phyloP scores from a whole-genome alignment of 1,140 invertebrate genomes.

The Tetragonula clypearis region DNA sequence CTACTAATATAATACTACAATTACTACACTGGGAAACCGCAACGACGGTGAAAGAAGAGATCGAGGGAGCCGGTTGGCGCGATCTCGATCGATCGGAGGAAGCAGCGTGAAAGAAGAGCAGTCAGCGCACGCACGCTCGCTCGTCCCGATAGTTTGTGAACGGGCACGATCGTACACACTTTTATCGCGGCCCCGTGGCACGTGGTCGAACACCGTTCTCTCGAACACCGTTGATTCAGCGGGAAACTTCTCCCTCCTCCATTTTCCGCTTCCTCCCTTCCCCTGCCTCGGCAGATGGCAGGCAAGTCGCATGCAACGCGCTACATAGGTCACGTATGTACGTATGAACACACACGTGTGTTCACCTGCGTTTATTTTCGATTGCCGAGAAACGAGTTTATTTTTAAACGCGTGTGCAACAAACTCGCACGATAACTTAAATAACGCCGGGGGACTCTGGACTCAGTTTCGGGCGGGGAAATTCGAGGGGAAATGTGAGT shows the following conservation, averaged over 20 bases:
- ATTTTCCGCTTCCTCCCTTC: not conserved
- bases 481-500: not conserved
- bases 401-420: constrained; percentile 23
- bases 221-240: constrained; percentile 32
- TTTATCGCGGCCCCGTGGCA: constrained; percentile 45
- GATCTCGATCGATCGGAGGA: not conserved
- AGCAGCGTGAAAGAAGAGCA: not conserved
- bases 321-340: too few species aligned
- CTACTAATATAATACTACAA: not conserved
- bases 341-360: not conserved
- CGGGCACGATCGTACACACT: constrained; percentile 41
- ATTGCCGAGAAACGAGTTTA: not conserved
- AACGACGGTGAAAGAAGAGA: not conserved
- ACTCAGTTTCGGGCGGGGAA: too few species aligned
- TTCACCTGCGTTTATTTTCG: constrained; percentile 28
- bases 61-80: not conserved
- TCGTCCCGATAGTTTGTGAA: constrained; percentile 48
- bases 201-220: constrained; percentile 19
- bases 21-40: not conserved
- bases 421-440: not conserved
- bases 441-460: not conserved
- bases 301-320: too few species aligned
- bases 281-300: too few species aligned
- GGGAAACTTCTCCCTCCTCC: not conserved
- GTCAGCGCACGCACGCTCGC: constrained; percentile 10